Evolutionary conservation across 2,113 vertebrate species (phyloP).

Genomic region (Myanophis thanlyinensis): DNA sequence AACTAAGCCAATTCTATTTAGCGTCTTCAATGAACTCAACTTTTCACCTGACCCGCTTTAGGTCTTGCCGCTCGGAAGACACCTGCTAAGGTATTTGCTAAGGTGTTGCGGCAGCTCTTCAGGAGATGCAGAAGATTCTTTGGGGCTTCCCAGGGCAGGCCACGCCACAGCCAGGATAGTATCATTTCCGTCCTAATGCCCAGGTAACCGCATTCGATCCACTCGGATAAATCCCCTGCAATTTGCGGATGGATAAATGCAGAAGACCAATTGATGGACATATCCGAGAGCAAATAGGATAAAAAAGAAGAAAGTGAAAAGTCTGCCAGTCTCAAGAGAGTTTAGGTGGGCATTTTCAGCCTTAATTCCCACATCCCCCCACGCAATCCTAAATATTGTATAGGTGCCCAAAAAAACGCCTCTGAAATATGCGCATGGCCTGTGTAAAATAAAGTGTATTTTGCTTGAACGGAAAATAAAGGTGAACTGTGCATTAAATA

Average conservation of each 20-base stretch:
- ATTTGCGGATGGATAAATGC: not conserved
- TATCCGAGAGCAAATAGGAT: not conserved
- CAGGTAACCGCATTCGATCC: not conserved
- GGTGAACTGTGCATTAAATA: not conserved
- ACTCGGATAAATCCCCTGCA: not conserved
- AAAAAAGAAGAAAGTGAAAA: not conserved
- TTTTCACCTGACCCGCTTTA: not conserved
- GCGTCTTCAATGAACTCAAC: not conserved
- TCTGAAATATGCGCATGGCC: not conserved
- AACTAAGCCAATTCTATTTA: not conserved
- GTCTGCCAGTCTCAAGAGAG: not conserved
- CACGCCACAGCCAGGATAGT: not conserved
- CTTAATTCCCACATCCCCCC: not conserved
- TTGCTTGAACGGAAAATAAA: not conserved
- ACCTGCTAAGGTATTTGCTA: not conserved
- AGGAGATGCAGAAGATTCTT: not conserved
- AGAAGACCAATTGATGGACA: not conserved
- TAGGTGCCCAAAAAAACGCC: not conserved
- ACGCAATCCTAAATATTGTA: not conserved
- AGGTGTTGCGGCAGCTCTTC: not conserved
- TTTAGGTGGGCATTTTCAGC: not conserved
- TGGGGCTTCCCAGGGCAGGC: not conserved
- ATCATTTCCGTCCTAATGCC: not conserved
- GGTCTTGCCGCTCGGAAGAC: not conserved
- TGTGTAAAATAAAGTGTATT: not conserved